Conservation (phyloP, 2,888 invertebrate species). For the Phyllotreta striolata region DNA sequence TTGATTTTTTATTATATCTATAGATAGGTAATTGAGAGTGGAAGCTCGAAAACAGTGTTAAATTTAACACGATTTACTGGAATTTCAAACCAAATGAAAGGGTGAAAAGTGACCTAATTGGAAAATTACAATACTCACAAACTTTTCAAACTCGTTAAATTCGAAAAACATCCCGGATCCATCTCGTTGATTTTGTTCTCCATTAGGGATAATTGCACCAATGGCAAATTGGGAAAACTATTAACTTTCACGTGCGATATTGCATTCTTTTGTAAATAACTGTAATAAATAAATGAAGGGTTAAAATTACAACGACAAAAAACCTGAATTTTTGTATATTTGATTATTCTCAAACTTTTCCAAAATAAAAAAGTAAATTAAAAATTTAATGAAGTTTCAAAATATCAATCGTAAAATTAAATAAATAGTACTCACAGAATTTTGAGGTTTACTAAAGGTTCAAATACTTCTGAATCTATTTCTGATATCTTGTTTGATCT, state of each 20-base stretch:
- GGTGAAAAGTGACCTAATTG: not conserved
- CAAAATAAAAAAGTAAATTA: no score
- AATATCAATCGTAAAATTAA: no score
- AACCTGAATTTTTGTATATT: no score
- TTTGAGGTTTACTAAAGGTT: slow-evolving; percentile 58
- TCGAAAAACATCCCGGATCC: slow-evolving; percentile 57
- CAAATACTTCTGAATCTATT: slow-evolving; percentile 57
- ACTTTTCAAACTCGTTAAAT: slow-evolving; percentile 58
- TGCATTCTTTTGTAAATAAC: slow-evolving; percentile 61
- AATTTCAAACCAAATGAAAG: no score
- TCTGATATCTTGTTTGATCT: slow-evolving; percentile 61
- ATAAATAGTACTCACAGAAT: slow-evolving; percentile 59
- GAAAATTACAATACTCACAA: slow-evolving; percentile 59
- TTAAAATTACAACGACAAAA: no score
- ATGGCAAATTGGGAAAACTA: slow-evolving; percentile 58
- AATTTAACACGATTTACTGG: no score
- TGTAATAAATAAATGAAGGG: slow-evolving; percentile 30
- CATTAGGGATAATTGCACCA: slow-evolving; percentile 62
- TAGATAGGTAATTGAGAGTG: no score
- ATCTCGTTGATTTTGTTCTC: slow-evolving; percentile 60
- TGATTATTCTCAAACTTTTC: no score
- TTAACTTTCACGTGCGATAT: slow-evolving; percentile 54
- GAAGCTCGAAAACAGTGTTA: no score
- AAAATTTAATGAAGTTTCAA: no score
- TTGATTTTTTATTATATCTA: no score